Conservation (phyloP, 2,797 vertebrate species). For the Aphelocoma californica region DNA sequence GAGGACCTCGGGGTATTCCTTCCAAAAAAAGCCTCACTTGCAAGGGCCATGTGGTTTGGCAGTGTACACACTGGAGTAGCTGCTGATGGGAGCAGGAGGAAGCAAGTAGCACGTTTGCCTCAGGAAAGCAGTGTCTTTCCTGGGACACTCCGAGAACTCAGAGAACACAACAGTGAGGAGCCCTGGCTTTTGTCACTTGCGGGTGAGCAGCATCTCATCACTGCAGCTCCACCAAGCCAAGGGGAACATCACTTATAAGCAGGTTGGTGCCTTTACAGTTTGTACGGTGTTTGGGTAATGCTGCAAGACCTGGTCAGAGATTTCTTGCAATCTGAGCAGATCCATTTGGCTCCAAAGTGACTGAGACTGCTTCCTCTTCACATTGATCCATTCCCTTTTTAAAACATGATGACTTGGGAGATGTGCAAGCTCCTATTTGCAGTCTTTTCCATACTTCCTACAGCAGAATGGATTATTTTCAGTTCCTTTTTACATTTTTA, state of each 20-base stretch:
- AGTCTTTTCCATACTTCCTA: neutral
- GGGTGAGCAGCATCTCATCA: neutral
- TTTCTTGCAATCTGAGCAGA: neutral
- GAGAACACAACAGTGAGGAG: neutral
- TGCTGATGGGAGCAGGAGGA: neutral
- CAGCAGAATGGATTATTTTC: neutral
- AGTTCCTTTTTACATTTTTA: slow-evolving; percentile 1
- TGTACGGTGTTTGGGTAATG: neutral
- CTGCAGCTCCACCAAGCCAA: neutral
- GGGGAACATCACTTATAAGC: neutral
- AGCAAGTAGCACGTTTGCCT: accelerated
- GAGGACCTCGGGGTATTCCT: neutral
- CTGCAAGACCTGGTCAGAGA: neutral
- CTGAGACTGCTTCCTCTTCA: neutral
- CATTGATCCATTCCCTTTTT: neutral
- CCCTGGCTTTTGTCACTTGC: accelerated
- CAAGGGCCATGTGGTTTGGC: neutral
- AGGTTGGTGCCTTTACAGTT: neutral
- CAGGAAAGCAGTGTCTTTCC: neutral
- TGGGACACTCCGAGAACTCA: accelerated
- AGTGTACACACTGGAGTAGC: neutral
- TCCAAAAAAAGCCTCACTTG: neutral
- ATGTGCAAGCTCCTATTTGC: neutral
- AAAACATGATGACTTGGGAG: neutral
- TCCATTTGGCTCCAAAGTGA: neutral